Evolutionary conservation across 2,113 vertebrate species (phyloP).

Genomic region (Sphyrna mokarran): DNA sequence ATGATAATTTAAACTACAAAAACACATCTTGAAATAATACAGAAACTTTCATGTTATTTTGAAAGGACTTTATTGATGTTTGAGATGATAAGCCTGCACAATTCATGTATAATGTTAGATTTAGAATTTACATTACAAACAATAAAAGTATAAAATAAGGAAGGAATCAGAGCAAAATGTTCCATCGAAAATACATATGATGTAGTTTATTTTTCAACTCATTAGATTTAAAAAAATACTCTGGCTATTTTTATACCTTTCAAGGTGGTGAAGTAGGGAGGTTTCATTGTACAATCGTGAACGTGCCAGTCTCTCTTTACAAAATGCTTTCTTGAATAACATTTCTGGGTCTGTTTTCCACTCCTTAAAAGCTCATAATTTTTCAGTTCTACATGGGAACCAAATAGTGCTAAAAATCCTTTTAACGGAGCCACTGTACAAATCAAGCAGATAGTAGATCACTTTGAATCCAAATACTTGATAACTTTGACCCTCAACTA

Average conservation of each 20-base stretch:
- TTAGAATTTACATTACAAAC: neutral
- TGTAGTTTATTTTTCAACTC: neutral
- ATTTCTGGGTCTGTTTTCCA: neutral
- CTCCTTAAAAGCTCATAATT: neutral
- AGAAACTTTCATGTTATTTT: neutral
- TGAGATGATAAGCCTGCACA: neutral
- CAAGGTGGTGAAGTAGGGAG: neutral
- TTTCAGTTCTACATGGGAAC: neutral
- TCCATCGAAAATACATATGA: too few species aligned
- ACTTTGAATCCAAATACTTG: neutral
- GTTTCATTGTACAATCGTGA: neutral
- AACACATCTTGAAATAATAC: neutral
- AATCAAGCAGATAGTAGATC: neutral
- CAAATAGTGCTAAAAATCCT: neutral
- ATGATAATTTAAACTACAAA: neutral
- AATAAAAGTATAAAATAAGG: neutral
- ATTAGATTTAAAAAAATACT: neutral
- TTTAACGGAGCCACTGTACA: neutral
- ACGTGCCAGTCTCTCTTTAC: neutral
- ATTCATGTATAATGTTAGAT: neutral
- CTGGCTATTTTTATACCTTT: neutral
- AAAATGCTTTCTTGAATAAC: neutral
- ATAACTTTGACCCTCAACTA: neutral
- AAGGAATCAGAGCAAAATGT: neutral
- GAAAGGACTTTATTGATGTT: neutral